Base-by-base conservation (phyloP, 2,888 invertebrate species). In the Apotomis betuletana region DNA sequence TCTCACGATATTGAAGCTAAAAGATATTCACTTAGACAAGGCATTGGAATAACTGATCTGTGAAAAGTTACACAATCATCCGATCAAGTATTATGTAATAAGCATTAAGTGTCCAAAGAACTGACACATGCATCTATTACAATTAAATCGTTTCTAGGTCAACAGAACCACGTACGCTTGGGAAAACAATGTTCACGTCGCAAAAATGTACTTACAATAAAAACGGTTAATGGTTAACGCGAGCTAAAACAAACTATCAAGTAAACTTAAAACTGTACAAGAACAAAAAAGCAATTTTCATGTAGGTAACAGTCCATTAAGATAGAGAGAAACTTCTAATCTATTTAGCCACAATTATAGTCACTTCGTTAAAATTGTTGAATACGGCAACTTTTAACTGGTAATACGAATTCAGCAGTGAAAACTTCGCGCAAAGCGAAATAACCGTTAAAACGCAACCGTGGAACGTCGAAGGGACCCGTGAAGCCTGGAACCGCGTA, bases 401-500 rank as follows among this genome's bases (percentile, higher is more conserved):
- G 15, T 52, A 68, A 58, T 63, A 63, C 67, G 58, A 67, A 72
- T 72, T 68, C 62, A 63, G 63, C 62, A 67, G 58, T 63, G 68
- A 63, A 72, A 72, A 72, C 72, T 72, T 72, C 67, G 52, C 64
- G 67, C 73, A 74, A 73, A 73, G 75, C 74, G 72, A 64, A 74
- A 64, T 74, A 70, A 76, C 79, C 75, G 77, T 78, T 77, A 77
- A 78, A 77, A 78, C 74, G 73, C 75, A 79, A 78, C 78, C 74
- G 78, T 79, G 75, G 62, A 67, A 52, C 57, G 71, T 67, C 72
- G 70, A 55, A 70, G 72, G 68, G 73, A 70, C 72, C 75, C 80
- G 80, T 82, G 83, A 83, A 79, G 77, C 77, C 80, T 78, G 80
- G 80, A 83, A 83, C 82, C 80, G 77, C 77, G 81, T 78, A 79